Conservation (phyloP, 2,113 vertebrate genomes). For the Vombatus ursinus region DNA sequence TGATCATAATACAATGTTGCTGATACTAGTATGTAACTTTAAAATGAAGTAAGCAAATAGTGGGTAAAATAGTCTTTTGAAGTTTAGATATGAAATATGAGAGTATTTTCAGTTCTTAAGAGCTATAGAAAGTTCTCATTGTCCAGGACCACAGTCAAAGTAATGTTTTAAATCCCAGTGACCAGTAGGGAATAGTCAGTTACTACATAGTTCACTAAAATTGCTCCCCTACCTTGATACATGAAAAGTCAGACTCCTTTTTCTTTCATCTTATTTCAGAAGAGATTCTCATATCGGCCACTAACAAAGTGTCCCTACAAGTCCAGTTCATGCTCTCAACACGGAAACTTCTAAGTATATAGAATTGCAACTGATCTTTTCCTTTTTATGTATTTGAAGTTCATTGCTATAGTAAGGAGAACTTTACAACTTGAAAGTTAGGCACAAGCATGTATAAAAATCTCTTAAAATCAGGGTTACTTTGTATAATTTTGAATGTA, state of each 20-base stretch:
- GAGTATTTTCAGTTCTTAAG: conserved; percentile 25
- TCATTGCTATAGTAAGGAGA: conserved; percentile 81
- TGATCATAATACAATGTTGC: too few relatives aligned
- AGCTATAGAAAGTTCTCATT: conserved; percentile 52
- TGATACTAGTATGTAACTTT: neutral
- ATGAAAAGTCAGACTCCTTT: conserved; percentile 84
- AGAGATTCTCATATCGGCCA: conserved; percentile 78
- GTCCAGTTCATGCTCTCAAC: conserved; percentile 78
- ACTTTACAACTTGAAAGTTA: conserved; percentile 77
- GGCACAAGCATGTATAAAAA: conserved; percentile 74
- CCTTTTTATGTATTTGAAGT: conserved; percentile 82
- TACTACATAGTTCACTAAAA: conserved; percentile 82
- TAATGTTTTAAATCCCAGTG: conserved; percentile 79
- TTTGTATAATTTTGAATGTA: conserved; percentile 77
- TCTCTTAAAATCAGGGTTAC: conserved; percentile 72
- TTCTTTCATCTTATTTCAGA: conserved; percentile 86
- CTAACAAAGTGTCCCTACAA: conserved; percentile 82
- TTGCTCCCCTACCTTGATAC: conserved; percentile 82
- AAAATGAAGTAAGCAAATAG: neutral
- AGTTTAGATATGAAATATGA: neutral
- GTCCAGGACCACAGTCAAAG: conserved; percentile 64
- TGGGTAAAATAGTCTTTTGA: neutral
- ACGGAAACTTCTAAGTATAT: conserved; percentile 83
- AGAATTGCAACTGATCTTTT: conserved; percentile 82
- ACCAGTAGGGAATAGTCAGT: conserved; percentile 81